A percentile compares a stretch with the other conserved stretches of the same genome.
These are phyloP conservation scores for Pitta sordida DNA, from an alignment of 2,113 vertebrate species.

Conservation along the genomic window DNA sequence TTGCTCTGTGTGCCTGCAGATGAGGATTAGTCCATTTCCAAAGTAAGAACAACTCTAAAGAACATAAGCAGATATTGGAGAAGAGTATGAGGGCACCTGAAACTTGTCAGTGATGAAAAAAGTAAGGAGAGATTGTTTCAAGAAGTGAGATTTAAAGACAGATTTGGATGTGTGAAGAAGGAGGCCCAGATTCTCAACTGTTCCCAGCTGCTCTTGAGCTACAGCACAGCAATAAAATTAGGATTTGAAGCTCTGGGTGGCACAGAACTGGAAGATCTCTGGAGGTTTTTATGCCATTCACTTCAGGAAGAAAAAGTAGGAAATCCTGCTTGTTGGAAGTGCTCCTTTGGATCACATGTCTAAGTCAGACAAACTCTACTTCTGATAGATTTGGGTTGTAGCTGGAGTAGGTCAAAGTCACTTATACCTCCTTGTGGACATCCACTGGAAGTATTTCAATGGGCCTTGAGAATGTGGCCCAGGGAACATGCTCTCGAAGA, in stretches of 20 bases:
- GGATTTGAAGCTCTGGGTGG: conserved; percentile 20
- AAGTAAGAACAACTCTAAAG: background rate
- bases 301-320: background rate
- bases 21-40: background rate
- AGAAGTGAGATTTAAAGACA: conserved; percentile 40
- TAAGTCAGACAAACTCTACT: background rate
- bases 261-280: conserved; percentile 14
- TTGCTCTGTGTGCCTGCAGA: background rate
- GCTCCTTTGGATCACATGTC: background rate
- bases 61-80: background rate
- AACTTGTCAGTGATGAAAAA: background rate
- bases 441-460: background rate
- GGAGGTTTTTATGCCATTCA: background rate
- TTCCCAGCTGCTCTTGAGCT: conserved; percentile 16
- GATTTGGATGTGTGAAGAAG: conserved; percentile 53
- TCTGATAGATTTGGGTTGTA: background rate
- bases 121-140: conserved; percentile 17
- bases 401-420: background rate
- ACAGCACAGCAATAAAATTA: conserved; percentile 42
- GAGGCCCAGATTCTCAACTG: conserved; percentile 22
- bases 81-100: conserved; percentile 2
- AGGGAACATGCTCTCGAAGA: background rate
- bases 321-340: background rate
- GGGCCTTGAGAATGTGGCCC: background rate
- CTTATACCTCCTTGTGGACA: background rate